Base-by-base conservation (phyloP, 2,888 invertebrate genomes). In the Drosophila greeni region DNA sequence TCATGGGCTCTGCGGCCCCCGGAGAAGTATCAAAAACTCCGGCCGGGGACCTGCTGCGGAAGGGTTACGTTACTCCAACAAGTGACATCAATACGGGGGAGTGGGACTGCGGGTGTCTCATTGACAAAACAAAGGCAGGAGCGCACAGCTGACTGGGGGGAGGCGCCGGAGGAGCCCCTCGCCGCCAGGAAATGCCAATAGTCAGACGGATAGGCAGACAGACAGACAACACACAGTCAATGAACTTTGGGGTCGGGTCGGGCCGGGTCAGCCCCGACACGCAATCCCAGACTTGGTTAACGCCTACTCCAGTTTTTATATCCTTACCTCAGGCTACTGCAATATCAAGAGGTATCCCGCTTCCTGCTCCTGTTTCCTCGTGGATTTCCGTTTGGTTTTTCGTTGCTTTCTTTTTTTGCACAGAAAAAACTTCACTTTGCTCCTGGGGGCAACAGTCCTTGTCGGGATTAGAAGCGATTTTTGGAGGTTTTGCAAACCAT, bases 101-200 rank as follows among this genome's bases (percentile, higher is more conserved):
- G 29, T 18, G 24, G 12, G 16, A 11, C 5, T 39, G 39, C 18
- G 14, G 20, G 34, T 18, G 53, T 53, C 57, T 26, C 75, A 76
- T 79, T 79, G 79, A 79, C 75, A 73, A 79, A 82, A 79, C 79
- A 76, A 72, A 68, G 69, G 53, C 52, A 47, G 56, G 57, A 54
- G 60, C 33, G 18, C 36, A 76, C 69, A 76, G 76, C 74, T 80
- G 77, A 66, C 52, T 40, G 43, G 14, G 43, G 14, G 23, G 24
- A 6, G 43, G 39, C 7, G 0, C 39, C n/a, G 20, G 23, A 0
- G 1, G 14, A 7, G 37, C 37, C 56, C 43, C 16, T 14, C 16
- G 11, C 37, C 56, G 61, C 71, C 52, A 47, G 66, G 64, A 74
- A 81, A 78, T 78, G 76, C 82, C 82, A 76, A 78, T 78, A 54